Evolutionary conservation across 2,113 vertebrate genomes (phyloP), one percentile per base, ranked within the genome.

Genomic region (Apus apus): DNA sequence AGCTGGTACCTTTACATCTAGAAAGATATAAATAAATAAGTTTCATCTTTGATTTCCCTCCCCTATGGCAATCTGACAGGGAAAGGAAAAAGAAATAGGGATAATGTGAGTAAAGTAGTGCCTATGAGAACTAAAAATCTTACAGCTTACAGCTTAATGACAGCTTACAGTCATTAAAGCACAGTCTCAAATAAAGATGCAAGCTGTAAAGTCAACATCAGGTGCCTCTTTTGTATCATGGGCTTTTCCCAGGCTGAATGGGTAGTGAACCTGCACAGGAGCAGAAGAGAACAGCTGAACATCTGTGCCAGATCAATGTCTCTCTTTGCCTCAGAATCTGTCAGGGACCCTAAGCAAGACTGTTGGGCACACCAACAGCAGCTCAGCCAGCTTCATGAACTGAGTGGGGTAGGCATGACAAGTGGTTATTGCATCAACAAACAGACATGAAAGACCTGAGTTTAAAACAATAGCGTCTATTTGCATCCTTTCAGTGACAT

Each of bases 111-210:
- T 50, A 54, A 74, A 93, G 68, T 51, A 60, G 62, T 87, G 85
- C 87, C 78, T 91, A 26, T 90, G 82, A 87, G 76, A 86, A 92
- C 26, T 76, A 71, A 80, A 61, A 20, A 7, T 64, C 10, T 10
- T n/a, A n/a, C n/a, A n/a, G n/a, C n/a, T n/a, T n/a, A n/a, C n/a
- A n/a, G n/a, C n/a, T n/a, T n/a, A n/a, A n/a, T n/a, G n/a, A 61
- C 30, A 75, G 75, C 75, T 79, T 86, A 56, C 75, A 60, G 85
- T 87, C 82, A 22, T n/a, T 85, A 84, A 83, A 93, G 66, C 94
- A 94, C 94, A 96, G 79, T 74, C 56, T 90, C 67, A 74, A 77
- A 71, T 68, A 45, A 0, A 19, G 90, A 77, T 92, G 29, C 72
- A 85, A 88, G 78, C 93, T 71, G 40, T 73, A 65, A 76, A 89